phyloP scores from a whole-genome alignment of 2,797 vertebrate genomes.

The Phalanger gymnotis region DNA sequence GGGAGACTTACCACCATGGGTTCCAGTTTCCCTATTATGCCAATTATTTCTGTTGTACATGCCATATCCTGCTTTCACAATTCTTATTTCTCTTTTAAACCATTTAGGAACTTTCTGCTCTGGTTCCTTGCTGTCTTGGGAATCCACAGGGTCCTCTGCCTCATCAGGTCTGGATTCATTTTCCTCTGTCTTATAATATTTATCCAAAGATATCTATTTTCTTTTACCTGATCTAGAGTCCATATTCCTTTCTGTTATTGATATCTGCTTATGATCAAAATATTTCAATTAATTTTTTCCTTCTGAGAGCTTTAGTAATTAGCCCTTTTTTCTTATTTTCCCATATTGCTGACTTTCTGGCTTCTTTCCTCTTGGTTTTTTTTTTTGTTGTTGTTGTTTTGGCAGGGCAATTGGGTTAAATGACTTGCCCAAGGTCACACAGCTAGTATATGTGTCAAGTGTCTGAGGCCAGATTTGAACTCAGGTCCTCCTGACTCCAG shows the following conservation, averaged over 20 bases:
- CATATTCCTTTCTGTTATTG: not conserved
- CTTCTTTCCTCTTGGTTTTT: not conserved
- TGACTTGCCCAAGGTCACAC: no score
- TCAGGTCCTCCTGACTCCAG: no score
- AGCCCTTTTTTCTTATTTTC: not conserved
- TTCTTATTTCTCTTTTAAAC: not conserved
- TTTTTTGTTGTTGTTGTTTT: no score
- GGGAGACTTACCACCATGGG: not conserved
- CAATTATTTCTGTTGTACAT: not conserved
- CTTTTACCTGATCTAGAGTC: not conserved
- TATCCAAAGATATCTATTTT: not conserved
- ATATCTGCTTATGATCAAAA: not conserved
- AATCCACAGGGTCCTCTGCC: not conserved
- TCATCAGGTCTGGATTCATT: not conserved
- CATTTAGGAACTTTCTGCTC: not conserved
- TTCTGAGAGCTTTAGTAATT: not conserved
- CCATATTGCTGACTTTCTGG: not conserved
- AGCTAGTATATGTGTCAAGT: no score
- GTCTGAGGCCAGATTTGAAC: no score
- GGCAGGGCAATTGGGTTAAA: no score
- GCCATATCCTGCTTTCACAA: not conserved
- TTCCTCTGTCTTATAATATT: not conserved
- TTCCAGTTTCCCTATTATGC: not conserved
- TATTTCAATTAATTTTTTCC: not conserved
- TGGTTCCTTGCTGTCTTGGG: not conserved